Evolutionary conservation across 2,113 vertebrate genomes (phyloP), one percentile per base, ranked within the genome.

Genomic region (Eulemur rufifrons): DNA sequence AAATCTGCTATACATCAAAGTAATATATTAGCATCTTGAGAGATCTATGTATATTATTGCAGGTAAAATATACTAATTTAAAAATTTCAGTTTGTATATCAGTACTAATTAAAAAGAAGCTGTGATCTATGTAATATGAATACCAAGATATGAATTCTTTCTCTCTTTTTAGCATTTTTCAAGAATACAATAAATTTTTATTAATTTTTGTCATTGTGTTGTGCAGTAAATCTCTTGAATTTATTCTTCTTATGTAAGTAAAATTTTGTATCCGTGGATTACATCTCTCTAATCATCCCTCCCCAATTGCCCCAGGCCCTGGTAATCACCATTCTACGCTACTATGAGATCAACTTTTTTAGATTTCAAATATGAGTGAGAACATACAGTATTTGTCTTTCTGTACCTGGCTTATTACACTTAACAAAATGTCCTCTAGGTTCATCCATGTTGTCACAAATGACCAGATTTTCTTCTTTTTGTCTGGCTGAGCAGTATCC

Each of bases 291-390:
- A 34, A 32, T 11, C 37, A 20, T 6, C 20, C 9, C 21, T 32
- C 3, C 2, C 11, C 11, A 45, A 15, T 3, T 32, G 14, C 13
- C 42, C 42, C 42, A 14, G 21, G 2, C 37, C 8, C 6, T 17
- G 39, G 11, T 23, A 34, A 45, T 15, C 11, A 21, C n/a, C 6
- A 27, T 54, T 54, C 23, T 68, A 9, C 21, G 37, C 27, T 54
- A 4, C 15, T 59, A 15, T 20, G 18, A 50, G 50, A 42, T 29
- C 11, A 47, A 4, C 42, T 15, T 76, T 74, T 47, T 76, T 47
- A 63, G 27, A 76, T 76, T 17, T 23, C 39, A 42, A 23, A 14
- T 11, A 25, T 2, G 20, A 73, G 42, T 47, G 42, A 76, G 14
- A 76, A 29, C 14, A 29, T 47, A 42, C 27, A 76, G 42, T 47